Evolutionary conservation across 2,797 vertebrate genomes (phyloP).

Genomic region (Decapterus maruadsi): DNA sequence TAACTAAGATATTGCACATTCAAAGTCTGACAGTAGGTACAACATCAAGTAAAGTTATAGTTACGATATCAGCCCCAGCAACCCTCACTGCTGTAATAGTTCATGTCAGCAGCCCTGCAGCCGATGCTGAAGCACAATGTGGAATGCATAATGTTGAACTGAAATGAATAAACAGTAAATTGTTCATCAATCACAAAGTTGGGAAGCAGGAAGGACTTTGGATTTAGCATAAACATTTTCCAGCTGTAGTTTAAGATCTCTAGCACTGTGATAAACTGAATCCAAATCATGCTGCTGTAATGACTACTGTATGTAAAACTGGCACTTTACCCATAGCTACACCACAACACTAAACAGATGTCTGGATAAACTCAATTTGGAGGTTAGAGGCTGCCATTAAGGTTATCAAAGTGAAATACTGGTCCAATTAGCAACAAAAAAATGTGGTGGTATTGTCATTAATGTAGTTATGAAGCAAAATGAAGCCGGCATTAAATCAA

Average conservation of each 20-base stretch:
- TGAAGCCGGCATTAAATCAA: constrained; percentile 26
- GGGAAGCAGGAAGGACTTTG: constrained; percentile 26
- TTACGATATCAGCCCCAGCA: background rate
- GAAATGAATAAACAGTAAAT: background rate
- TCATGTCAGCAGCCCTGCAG: constrained; percentile 11
- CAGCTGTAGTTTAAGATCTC: constrained; percentile 1
- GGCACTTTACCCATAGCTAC: background rate
- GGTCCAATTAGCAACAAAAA: background rate
- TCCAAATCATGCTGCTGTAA: background rate
- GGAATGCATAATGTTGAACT: constrained; percentile 23
- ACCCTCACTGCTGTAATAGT: background rate
- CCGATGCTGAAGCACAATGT: constrained; percentile 13
- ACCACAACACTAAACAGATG: background rate
- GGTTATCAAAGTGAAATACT: constrained; percentile 9
- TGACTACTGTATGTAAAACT: background rate
- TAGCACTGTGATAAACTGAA: constrained; percentile 6
- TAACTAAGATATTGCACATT: background rate
- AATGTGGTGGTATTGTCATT: background rate
- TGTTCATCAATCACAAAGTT: background rate
- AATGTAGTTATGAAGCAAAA: constrained; percentile 2
- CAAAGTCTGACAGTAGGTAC: constrained; percentile 1
- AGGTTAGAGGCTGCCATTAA: background rate
- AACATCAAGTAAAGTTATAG: background rate
- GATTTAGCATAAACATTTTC: background rate
- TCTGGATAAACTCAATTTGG: constrained; percentile 6